These are phyloP conservation scores for Macrophya alboannulata DNA, from an alignment of 2,888 invertebrate genomes.

Conservation along the genomic window DNA sequence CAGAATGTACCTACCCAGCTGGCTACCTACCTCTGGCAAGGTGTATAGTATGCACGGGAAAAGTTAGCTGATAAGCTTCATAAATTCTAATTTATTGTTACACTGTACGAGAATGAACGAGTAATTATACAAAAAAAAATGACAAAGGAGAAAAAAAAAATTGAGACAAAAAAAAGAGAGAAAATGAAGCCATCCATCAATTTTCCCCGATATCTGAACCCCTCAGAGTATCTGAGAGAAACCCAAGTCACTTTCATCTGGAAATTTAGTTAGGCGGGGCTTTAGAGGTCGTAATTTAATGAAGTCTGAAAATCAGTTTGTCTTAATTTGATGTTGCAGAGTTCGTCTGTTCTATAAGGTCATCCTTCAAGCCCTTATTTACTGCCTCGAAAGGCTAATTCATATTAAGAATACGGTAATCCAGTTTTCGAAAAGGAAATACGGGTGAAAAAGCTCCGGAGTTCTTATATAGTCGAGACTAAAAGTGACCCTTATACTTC, in stretches of 20 bases:
- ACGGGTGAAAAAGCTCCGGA: neutral
- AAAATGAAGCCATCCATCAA: conserved; percentile 1
- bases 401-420: neutral
- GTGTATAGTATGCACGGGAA: neutral
- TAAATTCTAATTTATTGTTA: conserved; percentile 26
- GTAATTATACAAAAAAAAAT: neutral
- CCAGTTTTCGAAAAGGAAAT: neutral
- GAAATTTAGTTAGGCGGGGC: conserved; percentile 28
- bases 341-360: neutral
- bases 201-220: conserved; percentile 14
- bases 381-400: neutral
- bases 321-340: conserved; percentile 22
- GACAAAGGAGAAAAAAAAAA: neutral
- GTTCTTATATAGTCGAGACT: neutral
- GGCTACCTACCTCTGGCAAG: neutral
- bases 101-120: neutral
- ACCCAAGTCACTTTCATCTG: neutral
- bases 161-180: neutral
- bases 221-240: neutral
- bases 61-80: conserved; percentile 14
- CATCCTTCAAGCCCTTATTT: neutral
- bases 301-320: conserved; percentile 23
- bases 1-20: neutral
- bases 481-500: neutral
- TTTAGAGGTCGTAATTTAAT: conserved; percentile 16